Base-by-base conservation (phyloP, 2,888 invertebrate species). In the Frankliniella fusca region DNA sequence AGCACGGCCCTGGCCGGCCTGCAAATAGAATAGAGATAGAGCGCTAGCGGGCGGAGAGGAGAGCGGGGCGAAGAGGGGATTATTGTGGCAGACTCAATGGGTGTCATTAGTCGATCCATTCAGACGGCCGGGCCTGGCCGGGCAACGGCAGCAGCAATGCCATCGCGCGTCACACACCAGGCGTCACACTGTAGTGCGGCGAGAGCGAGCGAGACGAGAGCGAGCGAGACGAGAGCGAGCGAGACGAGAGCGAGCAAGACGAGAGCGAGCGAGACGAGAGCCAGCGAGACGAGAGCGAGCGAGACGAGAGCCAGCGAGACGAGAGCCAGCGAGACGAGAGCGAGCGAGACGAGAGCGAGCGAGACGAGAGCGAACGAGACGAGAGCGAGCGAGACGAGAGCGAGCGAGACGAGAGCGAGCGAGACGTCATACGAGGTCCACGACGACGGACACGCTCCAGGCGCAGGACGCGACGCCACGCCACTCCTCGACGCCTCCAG, bases 31-130 rank as follows among this genome's bases (percentile, higher is more conserved):
- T 76, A 76, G 70, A 76, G 70, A 76, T 76, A 76, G 70, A 27
- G 70, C 70, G 27, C 70, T 27, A 27, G 70, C 20, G 38, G 38
- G 38, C 38, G 38, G 38, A 38, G 38, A 38, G 38, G n/a, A n/a
- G n/a, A n/a, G n/a, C n/a, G n/a, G n/a, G n/a, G n/a, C n/a, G n/a
- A n/a, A n/a, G n/a, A 2, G 38, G 38, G 38, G 38, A 38, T 38
- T 38, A 61, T 61, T 61, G 61, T 61, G 61, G 70, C 70, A 23
- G 70, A 27, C 70, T 76, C 70, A 76, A 76, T 76, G 70, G 70
- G 70, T 76, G 70, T 76, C 70, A 76, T 76, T 76, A 76, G 70
- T 76, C 70, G 70, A 76, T 76, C 70, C 70, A 76, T 76, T 76
- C 27, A 76, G 70, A 5, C 23, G 0, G 70, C 65, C 65, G 20